Percentiles rank a stretch among this genome's conserved stretches.
Evolutionary conservation across 30 jellyfish, hydroid and myxozoan genomes (phyloP).

Genomic region (Mastigias papua): DNA sequence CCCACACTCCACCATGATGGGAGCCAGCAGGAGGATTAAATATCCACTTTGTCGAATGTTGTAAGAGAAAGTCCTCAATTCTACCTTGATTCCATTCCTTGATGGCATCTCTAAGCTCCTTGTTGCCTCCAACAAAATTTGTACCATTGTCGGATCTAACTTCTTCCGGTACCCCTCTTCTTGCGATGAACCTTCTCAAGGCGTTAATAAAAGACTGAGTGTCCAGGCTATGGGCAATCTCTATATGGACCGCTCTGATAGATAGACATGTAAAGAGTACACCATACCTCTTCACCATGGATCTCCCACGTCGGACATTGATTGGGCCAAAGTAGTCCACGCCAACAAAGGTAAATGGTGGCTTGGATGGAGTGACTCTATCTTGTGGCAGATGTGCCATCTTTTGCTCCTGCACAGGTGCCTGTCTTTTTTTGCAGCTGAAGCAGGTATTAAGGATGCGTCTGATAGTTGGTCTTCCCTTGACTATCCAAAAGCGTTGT

Average conservation of each 20-base stretch:
- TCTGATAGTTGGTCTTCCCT: slow-evolving; percentile 44
- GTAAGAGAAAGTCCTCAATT: slow-evolving; percentile 23
- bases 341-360: slow-evolving; percentile 72
- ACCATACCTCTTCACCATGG: slow-evolving; percentile 64
- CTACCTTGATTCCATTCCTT: slow-evolving; percentile 39
- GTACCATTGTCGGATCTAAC: slow-evolving; percentile 59
- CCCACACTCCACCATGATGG: slow-evolving; percentile 75
- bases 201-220: slow-evolving; percentile 37
- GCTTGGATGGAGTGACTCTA: slow-evolving; percentile 48
- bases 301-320: slow-evolving; percentile 52
- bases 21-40: slow-evolving; percentile 63
- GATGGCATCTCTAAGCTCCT: slow-evolving; percentile 45
- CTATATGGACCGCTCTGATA: slow-evolving; percentile 63
- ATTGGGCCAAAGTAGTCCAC: slow-evolving; percentile 62
- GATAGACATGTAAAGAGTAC: slow-evolving; percentile 64
- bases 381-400: slow-evolving; percentile 67
- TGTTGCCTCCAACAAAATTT: slow-evolving; percentile 25
- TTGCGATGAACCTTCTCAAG: slow-evolving; percentile 37
- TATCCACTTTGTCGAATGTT: slow-evolving; percentile 30
- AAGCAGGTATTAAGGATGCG: slow-evolving; percentile 21
- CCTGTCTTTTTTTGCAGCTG: slow-evolving; percentile 37
- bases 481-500: slow-evolving; percentile 40
- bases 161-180: slow-evolving; percentile 35
- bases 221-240: slow-evolving; percentile 36
- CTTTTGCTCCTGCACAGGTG: slow-evolving; percentile 39